A percentile compares a stretch with the other conserved stretches of the same genome.
These are phyloP conservation scores for Iphiclides podalirius DNA, from an alignment of 2,888 invertebrate species.

Conservation along the genomic window DNA sequence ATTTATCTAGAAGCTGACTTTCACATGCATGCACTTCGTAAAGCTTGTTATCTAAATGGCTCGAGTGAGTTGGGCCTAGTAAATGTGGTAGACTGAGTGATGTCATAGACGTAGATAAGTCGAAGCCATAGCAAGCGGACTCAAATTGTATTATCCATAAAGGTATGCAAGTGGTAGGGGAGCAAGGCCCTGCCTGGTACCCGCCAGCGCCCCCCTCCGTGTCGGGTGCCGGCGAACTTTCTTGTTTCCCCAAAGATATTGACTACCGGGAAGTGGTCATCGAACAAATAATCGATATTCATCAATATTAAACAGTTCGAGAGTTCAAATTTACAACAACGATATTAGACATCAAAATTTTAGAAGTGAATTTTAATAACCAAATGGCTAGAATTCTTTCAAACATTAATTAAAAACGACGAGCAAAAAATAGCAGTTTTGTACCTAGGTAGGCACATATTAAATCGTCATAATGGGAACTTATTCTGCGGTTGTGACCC, in stretches of 20 bases:
- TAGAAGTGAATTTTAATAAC: too few relatives aligned
- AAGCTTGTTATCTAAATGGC: too few relatives aligned
- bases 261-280: constrained; percentile 18
- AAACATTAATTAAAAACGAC: not conserved
- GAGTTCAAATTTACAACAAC: constrained; percentile 6
- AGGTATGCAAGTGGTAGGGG: constrained; percentile 20
- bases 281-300: constrained; percentile 10
- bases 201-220: constrained; percentile 4
- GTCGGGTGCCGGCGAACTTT: constrained; percentile 16
- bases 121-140: constrained; percentile 8
- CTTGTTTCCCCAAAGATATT: constrained; percentile 19
- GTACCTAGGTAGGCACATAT: too few relatives aligned
- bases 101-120: constrained; percentile 12
- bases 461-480: too few relatives aligned
- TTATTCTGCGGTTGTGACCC: too few relatives aligned
- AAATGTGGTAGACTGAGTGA: too few relatives aligned
- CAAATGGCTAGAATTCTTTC: too few relatives aligned
- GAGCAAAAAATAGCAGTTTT: too few relatives aligned
- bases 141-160: constrained; percentile 18
- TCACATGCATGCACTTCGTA: too few relatives aligned
- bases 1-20: too few relatives aligned
- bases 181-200: constrained; percentile 13
- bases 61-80: too few relatives aligned
- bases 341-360: too few relatives aligned
- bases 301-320: constrained; percentile 6